Evolutionary conservation across 2,113 vertebrate species (phyloP).

Genomic region (rat (Rattus norvegicus)): GRCr8 NC_086020.1:240782001-240782500

Average conservation of each 20-base stretch:
- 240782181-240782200: not conserved
- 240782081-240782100: not conserved
- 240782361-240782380: constrained; percentile 16
- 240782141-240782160: not conserved
- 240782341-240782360: not conserved
- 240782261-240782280: not conserved
- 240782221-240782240: not conserved
- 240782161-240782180: not conserved
- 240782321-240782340: not conserved
- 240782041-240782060: not conserved
- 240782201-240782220: not conserved
- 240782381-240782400: not conserved
- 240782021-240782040: not conserved
- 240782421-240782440: not conserved
- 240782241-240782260: not conserved
- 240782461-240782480: not conserved
- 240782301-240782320: not conserved
- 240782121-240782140: not conserved
- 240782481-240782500: not conserved
- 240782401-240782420: not conserved
- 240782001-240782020: not conserved
- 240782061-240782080: not conserved
- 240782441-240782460: not conserved
- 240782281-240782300: not conserved
- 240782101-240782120: not conserved